Percentiles rank a stretch among this genome's conserved stretches.
These are phyloP conservation scores for Magallana ariakensis DNA, from an alignment of 1,140 invertebrate species.

Conservation along the genomic window DNA sequence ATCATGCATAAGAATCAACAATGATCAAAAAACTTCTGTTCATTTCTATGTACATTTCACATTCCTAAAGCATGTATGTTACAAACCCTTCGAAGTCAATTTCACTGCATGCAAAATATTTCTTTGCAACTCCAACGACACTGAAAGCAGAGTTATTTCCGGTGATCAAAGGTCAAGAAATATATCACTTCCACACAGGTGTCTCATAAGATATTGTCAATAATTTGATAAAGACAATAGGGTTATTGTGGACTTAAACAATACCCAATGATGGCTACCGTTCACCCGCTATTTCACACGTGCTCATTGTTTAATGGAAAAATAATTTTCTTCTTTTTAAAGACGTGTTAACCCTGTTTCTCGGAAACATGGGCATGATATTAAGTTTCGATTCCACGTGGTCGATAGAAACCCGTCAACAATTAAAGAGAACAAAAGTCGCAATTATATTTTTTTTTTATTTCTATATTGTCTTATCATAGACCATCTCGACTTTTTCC, in stretches of 20 bases:
- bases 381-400: background rate
- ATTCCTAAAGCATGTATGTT: too few species aligned
- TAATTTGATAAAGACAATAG: conserved; percentile 5
- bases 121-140: too few species aligned
- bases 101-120: too few species aligned
- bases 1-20: too few species aligned
- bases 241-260: background rate
- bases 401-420: background rate
- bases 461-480: too few species aligned
- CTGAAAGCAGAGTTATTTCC: background rate
- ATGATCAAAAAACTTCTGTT: too few species aligned
- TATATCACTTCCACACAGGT: conserved; percentile 1
- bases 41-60: too few species aligned
- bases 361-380: background rate
- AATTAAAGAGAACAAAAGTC: background rate
- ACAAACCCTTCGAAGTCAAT: too few species aligned
- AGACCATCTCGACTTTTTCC: too few species aligned
- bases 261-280: background rate
- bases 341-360: background rate
- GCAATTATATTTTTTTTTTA: background rate
- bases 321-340: background rate
- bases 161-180: background rate
- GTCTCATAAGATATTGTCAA: background rate
- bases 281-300: conserved; percentile 3
- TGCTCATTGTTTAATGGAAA: background rate